Base-by-base conservation (phyloP, 1,140 invertebrate genomes). In the Drosophila sucinea region DNA sequence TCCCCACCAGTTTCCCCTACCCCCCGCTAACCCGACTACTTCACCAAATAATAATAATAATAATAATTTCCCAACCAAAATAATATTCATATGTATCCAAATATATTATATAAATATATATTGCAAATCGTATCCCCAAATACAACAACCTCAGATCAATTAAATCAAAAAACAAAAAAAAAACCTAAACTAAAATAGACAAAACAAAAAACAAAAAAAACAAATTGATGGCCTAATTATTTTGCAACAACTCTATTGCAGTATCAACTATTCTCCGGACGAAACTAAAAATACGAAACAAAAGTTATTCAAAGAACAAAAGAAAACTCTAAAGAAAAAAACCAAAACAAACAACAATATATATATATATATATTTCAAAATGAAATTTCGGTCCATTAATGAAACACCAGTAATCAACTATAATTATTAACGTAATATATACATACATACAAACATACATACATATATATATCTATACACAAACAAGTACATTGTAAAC, bases 211-310 rank as follows among this genome's bases (percentile, higher is more conserved):
- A 73, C 30, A 55, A 23, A 70, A 72, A 55, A 75, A 75, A 51
- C 72, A 75, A 85, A 86, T 87, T 86, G 79, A 82, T 86, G 79
- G 82, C 76, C 71, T 87, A 87, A 80, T 84, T 84, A 86, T 86
- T 85, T 86, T 86, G 83, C 83, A 87, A 86, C 79, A 87, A 87
- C 84, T 87, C 71, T 89, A 89, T 89, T 89, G 78, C 84, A 89
- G 84, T 89, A 89, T 89, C 85, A 89, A 81, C 84, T 89, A 89
- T 89, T 89, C 84, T 89, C 84, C 84, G 84, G 84, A 89, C 84
- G 84, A 84, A 89, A 89, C 85, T 89, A 89, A 84, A 76, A 66
- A 51, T 60, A 67, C 63, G 27, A 70, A 60, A 32, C 25, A 57
- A 73, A 60, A 47, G n/a, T 41, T 51, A 23, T 51, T 47, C 33